Conservation (phyloP, 2,888 invertebrate genomes). For the Scrobipalpa atriplicella region DNA sequence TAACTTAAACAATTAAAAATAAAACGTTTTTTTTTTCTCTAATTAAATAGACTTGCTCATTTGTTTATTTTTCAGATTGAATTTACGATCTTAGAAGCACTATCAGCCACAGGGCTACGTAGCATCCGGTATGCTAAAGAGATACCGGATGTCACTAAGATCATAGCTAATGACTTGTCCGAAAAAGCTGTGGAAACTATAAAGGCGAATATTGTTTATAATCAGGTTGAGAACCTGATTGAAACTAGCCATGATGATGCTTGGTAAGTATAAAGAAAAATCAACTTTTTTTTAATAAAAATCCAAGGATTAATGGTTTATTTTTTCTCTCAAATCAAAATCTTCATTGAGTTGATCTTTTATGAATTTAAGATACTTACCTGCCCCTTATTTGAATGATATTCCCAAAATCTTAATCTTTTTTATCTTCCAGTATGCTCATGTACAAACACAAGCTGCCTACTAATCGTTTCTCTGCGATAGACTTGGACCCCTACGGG, state of each 20-base stretch:
- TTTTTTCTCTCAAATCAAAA: too few species aligned
- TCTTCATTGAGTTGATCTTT: too few species aligned
- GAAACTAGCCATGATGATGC: slow-evolving; percentile 93
- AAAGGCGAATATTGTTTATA: slow-evolving; percentile 88
- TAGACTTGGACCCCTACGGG: slow-evolving; percentile 99
- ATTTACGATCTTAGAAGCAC: slow-evolving; percentile 92
- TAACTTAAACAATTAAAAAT: neutral
- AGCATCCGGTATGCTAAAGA: slow-evolving; percentile 99
- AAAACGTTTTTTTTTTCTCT: neutral
- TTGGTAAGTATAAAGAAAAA: slow-evolving; percentile 79
- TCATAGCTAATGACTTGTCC: slow-evolving; percentile 97
- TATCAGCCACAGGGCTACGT: slow-evolving; percentile 97
- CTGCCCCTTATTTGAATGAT: too few species aligned
- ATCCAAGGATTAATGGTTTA: too few species aligned
- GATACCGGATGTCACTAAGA: slow-evolving; percentile 89
- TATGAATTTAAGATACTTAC: too few species aligned
- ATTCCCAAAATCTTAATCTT: too few species aligned
- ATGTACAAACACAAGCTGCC: slow-evolving; percentile 91
- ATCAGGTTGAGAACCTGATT: slow-evolving; percentile 89
- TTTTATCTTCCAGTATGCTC: slow-evolving; percentile 84
- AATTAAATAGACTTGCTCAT: neutral
- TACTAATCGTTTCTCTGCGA: slow-evolving; percentile 89
- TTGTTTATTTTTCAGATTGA: slow-evolving; percentile 67
- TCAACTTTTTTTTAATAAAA: neutral
- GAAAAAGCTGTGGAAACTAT: slow-evolving; percentile 93